A percentile compares a stretch with the other conserved stretches of the same genome.
Conservation (phyloP, 2,113 vertebrate species). For the Pteruthius melanotis region DNA sequence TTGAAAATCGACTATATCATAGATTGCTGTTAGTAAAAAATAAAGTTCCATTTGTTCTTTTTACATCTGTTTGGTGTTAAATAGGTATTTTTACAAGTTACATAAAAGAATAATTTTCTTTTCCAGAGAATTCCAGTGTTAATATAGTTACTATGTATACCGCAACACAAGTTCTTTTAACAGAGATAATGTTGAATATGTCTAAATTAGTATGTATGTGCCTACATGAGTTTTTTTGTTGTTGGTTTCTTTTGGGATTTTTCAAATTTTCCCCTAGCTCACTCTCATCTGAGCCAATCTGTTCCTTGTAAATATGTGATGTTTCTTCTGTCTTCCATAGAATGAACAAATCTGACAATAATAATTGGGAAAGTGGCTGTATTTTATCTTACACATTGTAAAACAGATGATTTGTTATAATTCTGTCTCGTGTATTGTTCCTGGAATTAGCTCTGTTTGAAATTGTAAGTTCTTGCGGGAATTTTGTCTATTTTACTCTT, state of each 20-base stretch:
- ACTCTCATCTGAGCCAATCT: neutral
- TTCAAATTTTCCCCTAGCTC: neutral
- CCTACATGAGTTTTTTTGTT: neutral
- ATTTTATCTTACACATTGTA: neutral
- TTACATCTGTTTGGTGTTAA: neutral
- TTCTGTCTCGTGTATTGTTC: neutral
- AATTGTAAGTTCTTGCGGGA: neutral
- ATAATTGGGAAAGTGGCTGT: neutral
- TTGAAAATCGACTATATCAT: neutral
- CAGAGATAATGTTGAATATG: neutral
- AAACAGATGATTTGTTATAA: neutral
- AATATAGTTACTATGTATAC: neutral
- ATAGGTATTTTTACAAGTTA: neutral
- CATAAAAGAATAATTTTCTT: neutral
- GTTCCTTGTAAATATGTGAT: neutral
- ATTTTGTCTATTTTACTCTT: neutral
- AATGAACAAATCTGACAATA: neutral
- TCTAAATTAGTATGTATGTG: neutral
- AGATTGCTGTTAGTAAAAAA: neutral
- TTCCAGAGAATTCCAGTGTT: neutral
- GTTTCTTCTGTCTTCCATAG: neutral
- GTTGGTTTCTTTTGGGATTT: neutral
- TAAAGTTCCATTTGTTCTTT: neutral
- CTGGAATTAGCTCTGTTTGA: neutral
- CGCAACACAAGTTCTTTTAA: neutral